Evolutionary conservation across 2,113 vertebrate genomes (phyloP), one percentile per base, ranked within the genome.

Genomic region (Thamnophis sirtalis): DNA sequence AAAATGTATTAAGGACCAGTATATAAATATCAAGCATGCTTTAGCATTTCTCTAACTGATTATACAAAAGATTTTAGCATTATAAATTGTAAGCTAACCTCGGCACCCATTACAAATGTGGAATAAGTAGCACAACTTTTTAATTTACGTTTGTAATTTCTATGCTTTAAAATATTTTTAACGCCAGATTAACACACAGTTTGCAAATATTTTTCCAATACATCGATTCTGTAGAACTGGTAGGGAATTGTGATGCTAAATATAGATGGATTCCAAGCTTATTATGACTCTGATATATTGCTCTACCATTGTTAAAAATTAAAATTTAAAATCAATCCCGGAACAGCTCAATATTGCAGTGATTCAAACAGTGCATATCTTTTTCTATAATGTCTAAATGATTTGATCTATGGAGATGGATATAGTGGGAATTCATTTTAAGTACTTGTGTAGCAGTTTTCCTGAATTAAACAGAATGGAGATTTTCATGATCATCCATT

Each of bases 81-180:
- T n/a, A 55, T 87, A 55, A 60, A 86, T 3, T 38, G 0, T 84
- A 73, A 10, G 3, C 28, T 53, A 43, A 3, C 17, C 87, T 21
- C 85, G 38, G 10, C 13, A 24, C 9, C 15, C 22, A 9, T 73
- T 28, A 56, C 15, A 60, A 55, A 60, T 9, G 7, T 80, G 48
- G 22, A 9, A 4, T 84, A 0, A 33, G 26, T 58, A 1, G 56
- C 0, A 6, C 1, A 1, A 60, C 11, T 24, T 54, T 0, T 86
- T 73, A 3, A 13, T 85, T 54, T 68, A 48, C 19, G 43, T 24
- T 17, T 55, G 91, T n/a, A 7, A 9, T 87, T 84, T 6, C 58
- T 49, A 33, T 10, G 55, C 50, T 53, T 80, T 9, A 58, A 22
- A 73, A 43, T 43, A 1, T 43, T 10, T 15, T 54, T 7, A 38